Evolutionary conservation across 2,797 vertebrate genomes (phyloP).

Genomic region (Silurus aristotelis): DNA sequence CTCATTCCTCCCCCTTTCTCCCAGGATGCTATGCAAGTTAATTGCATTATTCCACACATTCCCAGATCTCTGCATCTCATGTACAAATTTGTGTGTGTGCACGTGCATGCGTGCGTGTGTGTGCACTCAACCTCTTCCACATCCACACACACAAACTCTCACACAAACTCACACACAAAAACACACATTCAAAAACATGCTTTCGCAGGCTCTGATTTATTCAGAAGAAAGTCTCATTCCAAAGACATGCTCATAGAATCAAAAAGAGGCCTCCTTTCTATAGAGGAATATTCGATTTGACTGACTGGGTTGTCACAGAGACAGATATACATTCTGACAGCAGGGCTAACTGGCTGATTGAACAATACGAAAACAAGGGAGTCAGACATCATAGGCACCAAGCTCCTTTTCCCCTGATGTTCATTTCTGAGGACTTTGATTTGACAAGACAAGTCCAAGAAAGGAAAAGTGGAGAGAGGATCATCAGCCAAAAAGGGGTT

Average conservation of each 20-base stretch:
- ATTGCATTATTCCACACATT: constrained; percentile 75
- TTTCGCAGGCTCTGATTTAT: constrained; percentile 61
- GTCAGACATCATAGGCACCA: constrained; percentile 63
- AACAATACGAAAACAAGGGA: constrained; percentile 69
- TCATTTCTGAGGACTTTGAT: constrained; percentile 63
- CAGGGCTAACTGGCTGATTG: constrained; percentile 67
- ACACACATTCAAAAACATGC: constrained; percentile 34
- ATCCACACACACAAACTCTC: constrained; percentile 27
- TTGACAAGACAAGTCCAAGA: constrained; percentile 48
- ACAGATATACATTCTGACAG: constrained; percentile 66
- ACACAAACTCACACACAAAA: background rate
- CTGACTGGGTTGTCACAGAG: constrained; percentile 58
- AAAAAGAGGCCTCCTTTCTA: constrained; percentile 53
- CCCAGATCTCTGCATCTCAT: constrained; percentile 53
- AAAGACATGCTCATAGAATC: constrained; percentile 58
- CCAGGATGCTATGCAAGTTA: constrained; percentile 70
- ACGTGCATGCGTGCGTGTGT: background rate
- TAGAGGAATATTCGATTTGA: constrained; percentile 58
- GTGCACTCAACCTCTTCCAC: background rate
- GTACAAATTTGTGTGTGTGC: constrained; percentile 32
- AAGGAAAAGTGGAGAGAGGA: constrained; percentile 28
- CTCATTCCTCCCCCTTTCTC: constrained; percentile 59
- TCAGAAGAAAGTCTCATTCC: constrained; percentile 61
- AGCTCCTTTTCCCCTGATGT: constrained; percentile 55
- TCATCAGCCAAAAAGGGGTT: constrained; percentile 20